A percentile compares a stretch with the other conserved stretches of the same genome.
Conservation (phyloP, 2,888 invertebrate species). For the Raillietiella orientalis region DNA sequence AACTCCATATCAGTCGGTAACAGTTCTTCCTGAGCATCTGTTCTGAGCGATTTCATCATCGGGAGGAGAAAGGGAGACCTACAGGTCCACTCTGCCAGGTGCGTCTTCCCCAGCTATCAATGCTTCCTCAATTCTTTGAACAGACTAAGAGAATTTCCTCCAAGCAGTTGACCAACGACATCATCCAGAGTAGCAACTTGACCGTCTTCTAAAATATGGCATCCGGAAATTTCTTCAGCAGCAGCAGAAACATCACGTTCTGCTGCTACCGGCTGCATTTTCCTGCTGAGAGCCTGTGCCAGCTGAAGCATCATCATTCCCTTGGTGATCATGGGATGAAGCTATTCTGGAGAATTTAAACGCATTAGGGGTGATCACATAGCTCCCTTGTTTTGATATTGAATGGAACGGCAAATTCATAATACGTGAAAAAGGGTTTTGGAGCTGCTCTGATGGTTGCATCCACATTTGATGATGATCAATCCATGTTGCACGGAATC, state of each 20-base stretch:
- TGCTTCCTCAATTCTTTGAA: too few relatives aligned
- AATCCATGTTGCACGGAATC: constrained; percentile 39
- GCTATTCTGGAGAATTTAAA: neutral
- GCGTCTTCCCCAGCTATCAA: too few relatives aligned
- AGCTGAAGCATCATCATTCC: constrained; percentile 5
- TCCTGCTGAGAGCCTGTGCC: constrained; percentile 20
- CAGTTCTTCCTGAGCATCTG: too few relatives aligned
- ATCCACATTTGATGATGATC: constrained; percentile 41
- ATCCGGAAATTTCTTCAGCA: constrained; percentile 18
- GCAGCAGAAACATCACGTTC: constrained; percentile 25
- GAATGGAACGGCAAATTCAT: constrained; percentile 38
- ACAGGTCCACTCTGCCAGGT: too few relatives aligned
- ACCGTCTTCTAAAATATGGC: constrained; percentile 12
- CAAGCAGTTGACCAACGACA: constrained; percentile 29
- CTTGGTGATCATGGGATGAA: neutral
- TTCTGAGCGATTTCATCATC: too few relatives aligned
- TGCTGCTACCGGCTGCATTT: constrained; percentile 23
- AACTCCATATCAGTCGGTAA: too few relatives aligned
- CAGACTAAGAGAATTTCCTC: constrained; percentile 17
- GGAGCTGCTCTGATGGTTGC: constrained; percentile 39
- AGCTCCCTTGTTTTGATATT: too few relatives aligned
- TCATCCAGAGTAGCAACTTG: constrained; percentile 24
- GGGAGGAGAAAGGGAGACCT: too few relatives aligned
- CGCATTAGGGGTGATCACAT: constrained; percentile 6
- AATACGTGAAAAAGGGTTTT: constrained; percentile 40